Conservation (phyloP, 2,888 invertebrate species). For the Acutogordius australiensis region DNA sequence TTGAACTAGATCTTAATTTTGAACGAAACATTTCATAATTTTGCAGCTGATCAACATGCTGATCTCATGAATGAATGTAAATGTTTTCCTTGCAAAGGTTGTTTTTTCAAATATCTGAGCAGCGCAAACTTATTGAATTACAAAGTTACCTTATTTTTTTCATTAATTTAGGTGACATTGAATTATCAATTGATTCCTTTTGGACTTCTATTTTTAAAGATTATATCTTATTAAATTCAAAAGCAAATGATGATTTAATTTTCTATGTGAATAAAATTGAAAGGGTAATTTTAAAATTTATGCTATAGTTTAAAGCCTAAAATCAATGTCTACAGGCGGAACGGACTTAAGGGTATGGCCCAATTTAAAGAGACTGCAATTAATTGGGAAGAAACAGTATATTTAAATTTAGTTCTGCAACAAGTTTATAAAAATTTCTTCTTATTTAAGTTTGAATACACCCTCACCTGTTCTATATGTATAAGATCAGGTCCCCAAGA, state of each 20-base stretch:
- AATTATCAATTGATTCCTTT: background rate
- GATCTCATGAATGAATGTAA: too few relatives aligned
- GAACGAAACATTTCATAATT: too few relatives aligned
- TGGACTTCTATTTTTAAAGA: background rate
- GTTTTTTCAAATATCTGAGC: background rate
- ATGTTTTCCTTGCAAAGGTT: background rate
- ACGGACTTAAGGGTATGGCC: background rate
- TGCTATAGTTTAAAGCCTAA: background rate
- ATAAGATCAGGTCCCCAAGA: conserved; percentile 6
- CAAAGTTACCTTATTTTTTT: too few relatives aligned
- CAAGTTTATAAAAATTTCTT: background rate
- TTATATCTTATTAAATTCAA: background rate
- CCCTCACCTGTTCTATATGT: background rate
- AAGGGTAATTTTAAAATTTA: too few relatives aligned
- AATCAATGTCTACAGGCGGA: background rate
- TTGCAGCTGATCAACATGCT: too few relatives aligned
- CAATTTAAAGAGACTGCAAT: background rate
- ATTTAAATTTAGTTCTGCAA: conserved; percentile 3
- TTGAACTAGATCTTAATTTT: too few relatives aligned
- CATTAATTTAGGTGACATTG: background rate
- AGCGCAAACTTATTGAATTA: background rate
- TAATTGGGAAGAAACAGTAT: conserved; percentile 5
- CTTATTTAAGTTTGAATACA: conserved; percentile 4
- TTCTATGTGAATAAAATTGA: background rate
- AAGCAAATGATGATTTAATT: background rate